Percentiles rank a stretch among this genome's conserved stretches.
Conservation (phyloP, 2,888 invertebrate genomes). For the Pseudeuparius sepicola region DNA sequence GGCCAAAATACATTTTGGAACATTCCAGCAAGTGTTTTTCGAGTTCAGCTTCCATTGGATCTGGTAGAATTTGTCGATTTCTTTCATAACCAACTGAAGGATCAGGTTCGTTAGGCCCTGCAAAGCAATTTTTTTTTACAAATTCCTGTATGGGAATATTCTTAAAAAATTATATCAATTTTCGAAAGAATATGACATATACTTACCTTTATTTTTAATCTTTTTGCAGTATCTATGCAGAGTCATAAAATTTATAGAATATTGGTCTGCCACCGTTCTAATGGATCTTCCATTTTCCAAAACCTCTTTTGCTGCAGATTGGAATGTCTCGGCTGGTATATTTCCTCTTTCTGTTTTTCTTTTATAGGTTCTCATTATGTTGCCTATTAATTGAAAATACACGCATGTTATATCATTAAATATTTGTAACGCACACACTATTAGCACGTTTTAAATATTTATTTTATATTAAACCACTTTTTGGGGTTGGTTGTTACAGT, state of each 20-base stretch:
- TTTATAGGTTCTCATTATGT: slow-evolving; percentile 10
- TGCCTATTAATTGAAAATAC: background rate
- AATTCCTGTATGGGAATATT: too few relatives aligned
- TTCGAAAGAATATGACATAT: background rate
- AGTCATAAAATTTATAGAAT: slow-evolving; percentile 5
- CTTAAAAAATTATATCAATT: too few relatives aligned
- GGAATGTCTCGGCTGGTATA: slow-evolving; percentile 7
- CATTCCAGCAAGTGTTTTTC: slow-evolving; percentile 5
- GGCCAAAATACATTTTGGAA: slow-evolving; percentile 7
- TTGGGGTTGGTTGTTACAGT: too few relatives aligned
- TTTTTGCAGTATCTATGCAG: slow-evolving; percentile 7
- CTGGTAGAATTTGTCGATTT: slow-evolving; percentile 4
- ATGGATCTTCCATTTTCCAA: slow-evolving; percentile 5
- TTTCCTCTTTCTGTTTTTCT: slow-evolving; percentile 7
- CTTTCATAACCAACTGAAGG: background rate
- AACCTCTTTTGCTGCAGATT: slow-evolving; percentile 3
- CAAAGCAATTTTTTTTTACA: too few relatives aligned
- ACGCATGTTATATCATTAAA: background rate
- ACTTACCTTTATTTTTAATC: slow-evolving; percentile 2
- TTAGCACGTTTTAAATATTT: too few relatives aligned
- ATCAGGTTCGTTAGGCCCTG: background rate
- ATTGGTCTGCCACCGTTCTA: slow-evolving; percentile 2
- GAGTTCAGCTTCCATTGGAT: slow-evolving; percentile 5
- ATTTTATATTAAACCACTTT: too few relatives aligned
- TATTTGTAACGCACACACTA: slow-evolving; percentile 1